A percentile compares a stretch with the other conserved stretches of the same genome.
Conservation (phyloP, 2,888 invertebrate genomes). For the Cheilosia urbana region DNA sequence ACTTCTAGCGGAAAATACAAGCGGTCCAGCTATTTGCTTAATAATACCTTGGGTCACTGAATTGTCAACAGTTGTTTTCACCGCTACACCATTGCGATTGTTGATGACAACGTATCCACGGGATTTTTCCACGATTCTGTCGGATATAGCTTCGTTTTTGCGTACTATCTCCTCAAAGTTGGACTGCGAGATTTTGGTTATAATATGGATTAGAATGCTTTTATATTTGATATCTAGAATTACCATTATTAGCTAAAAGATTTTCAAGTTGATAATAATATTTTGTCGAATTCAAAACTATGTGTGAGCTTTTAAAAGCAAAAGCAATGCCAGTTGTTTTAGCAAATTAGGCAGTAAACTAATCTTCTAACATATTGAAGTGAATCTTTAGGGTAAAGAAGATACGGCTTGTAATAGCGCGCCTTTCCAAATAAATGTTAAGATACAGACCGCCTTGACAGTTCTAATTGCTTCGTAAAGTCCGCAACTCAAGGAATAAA, state of each 20-base stretch:
- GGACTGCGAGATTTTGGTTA: not conserved
- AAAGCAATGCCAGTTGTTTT: too few relatives aligned
- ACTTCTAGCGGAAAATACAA: constrained; percentile 79
- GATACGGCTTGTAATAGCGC: too few relatives aligned
- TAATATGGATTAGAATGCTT: not conserved
- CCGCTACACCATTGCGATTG: constrained; percentile 77
- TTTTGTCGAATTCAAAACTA: too few relatives aligned
- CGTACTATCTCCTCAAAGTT: constrained; percentile 75
- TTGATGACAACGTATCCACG: constrained; percentile 79
- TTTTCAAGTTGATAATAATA: too few relatives aligned
- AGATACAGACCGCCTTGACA: too few relatives aligned
- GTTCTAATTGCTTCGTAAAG: too few relatives aligned
- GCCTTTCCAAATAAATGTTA: too few relatives aligned
- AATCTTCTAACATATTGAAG: too few relatives aligned
- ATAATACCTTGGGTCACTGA: constrained; percentile 80
- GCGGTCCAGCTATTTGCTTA: constrained; percentile 78
- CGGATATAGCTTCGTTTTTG: constrained; percentile 78
- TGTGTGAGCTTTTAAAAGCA: too few relatives aligned
- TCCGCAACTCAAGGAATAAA: too few relatives aligned
- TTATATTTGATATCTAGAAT: not conserved
- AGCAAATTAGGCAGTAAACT: too few relatives aligned
- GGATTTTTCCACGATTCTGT: constrained; percentile 80
- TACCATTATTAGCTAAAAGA: not conserved
- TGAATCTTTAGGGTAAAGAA: too few relatives aligned
- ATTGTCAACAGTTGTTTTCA: constrained; percentile 80